Percentiles rank a stretch among this genome's conserved stretches.
These are phyloP conservation scores for Amia ocellicauda DNA, from an alignment of 2,113 vertebrate genomes.

Conservation along the genomic window DNA sequence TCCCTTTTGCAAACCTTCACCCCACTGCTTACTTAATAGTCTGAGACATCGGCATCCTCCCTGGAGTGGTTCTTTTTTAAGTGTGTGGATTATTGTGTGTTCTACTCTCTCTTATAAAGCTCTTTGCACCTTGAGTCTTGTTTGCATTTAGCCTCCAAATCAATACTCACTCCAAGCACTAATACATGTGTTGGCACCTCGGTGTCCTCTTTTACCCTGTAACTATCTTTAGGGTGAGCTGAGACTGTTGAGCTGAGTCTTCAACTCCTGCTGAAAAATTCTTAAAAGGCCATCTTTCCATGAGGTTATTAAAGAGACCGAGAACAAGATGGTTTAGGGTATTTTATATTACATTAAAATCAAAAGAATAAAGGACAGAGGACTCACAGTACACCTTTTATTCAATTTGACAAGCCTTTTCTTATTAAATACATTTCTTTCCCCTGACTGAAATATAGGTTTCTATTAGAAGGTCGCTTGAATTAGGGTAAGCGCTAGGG, in stretches of 20 bases:
- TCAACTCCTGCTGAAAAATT: no score
- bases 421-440: no score
- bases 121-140: conserved; percentile 53
- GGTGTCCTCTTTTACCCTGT: conserved; percentile 30
- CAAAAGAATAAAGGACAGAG: no score
- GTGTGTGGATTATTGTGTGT: conserved; percentile 3
- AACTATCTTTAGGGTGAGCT: background rate
- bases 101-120: conserved; percentile 40
- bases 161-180: conserved; percentile 27
- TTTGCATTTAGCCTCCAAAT: conserved; percentile 35
- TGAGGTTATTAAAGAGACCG: no score
- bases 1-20: conserved; percentile 41
- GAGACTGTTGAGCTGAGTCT: background rate
- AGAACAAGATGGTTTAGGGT: no score
- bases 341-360: no score
- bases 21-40: conserved; percentile 43
- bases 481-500: no score
- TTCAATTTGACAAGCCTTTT: no score
- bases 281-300: no score
- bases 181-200: conserved; percentile 11
- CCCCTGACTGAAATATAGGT: no score
- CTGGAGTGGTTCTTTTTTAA: background rate
- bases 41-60: conserved; percentile 14
- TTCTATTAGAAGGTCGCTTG: no score
- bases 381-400: no score